Evolutionary conservation across 2,888 invertebrate species (phyloP), one percentile per base, ranked within the genome.

Genomic region (Pasiphila rectangulata): DNA sequence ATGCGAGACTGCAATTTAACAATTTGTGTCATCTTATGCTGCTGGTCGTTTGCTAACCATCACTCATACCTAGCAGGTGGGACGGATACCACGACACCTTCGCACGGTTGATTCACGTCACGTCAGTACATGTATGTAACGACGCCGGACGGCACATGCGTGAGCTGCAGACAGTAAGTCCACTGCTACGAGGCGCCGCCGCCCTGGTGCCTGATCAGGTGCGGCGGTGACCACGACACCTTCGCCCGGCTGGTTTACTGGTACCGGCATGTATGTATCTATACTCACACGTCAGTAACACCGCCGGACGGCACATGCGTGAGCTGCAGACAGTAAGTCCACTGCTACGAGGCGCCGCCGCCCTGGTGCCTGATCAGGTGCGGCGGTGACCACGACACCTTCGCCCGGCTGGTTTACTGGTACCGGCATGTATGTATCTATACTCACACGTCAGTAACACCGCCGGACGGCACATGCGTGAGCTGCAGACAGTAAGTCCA

Each of bases 31-130:
- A n/a, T n/a, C n/a, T n/a, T n/a, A n/a, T n/a, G n/a, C n/a, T n/a
- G n/a, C n/a, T n/a, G n/a, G n/a, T n/a, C n/a, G n/a, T n/a, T n/a
- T n/a, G n/a, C n/a, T n/a, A n/a, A n/a, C n/a, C n/a, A n/a, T n/a
- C n/a, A n/a, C n/a, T n/a, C n/a, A n/a, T n/a, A n/a, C n/a, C n/a
- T n/a, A n/a, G n/a, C n/a, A 94, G 80, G 76, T 94, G 93, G 0
- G 98, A 97, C 1, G 92, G 90, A 15, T 92, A 90, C 98, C 98
- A 98, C 0, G 92, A 91, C 0, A 96, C 92, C 68, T 94, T 94
- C 0, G 96, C 96, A 23, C 91, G 89, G 52, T 91, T 90, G 0
- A 92, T 90, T 0, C n/a, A n/a, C n/a, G n/a, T n/a, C n/a, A n/a
- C n/a, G n/a, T n/a, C n/a, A n/a, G n/a, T n/a, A n/a, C 87, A 76